A percentile compares a stretch with the other conserved stretches of the same genome.
Conservation (phyloP, 2,888 invertebrate species). For the Patella pellucida region DNA sequence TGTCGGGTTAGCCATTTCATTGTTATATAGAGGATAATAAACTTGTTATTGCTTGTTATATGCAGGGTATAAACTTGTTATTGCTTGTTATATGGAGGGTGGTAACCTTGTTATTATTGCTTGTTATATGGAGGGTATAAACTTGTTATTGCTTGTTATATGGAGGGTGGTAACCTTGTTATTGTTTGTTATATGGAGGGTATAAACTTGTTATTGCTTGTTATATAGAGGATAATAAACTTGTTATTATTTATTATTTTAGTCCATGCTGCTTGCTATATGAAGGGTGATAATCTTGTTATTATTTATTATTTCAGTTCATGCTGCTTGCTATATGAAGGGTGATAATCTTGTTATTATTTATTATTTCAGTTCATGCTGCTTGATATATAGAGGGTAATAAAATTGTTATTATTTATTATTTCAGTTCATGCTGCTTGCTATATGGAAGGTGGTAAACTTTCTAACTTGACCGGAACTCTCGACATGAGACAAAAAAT, state of each 20-base stretch:
- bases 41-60: neutral
- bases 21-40: neutral
- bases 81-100: neutral
- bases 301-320: neutral
- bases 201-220: neutral
- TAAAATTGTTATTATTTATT: neutral
- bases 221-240: neutral
- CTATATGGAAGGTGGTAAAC: neutral
- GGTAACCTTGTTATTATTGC: neutral
- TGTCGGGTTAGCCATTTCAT: no score
- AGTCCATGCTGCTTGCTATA: no score
- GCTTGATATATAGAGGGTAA: no score
- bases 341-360: neutral
- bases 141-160: no score
- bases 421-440: conserved; percentile 5
- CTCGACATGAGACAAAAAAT: neutral
- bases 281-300: no score
- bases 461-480: neutral
- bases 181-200: neutral
- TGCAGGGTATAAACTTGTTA: no score
- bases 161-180: no score
- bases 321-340: conserved; percentile 3
- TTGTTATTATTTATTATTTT: no score
- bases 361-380: no score
- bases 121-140: no score